These are phyloP conservation scores for Cryptus viduatorius DNA, from an alignment of 2,888 invertebrate genomes.

Conservation along the genomic window DNA sequence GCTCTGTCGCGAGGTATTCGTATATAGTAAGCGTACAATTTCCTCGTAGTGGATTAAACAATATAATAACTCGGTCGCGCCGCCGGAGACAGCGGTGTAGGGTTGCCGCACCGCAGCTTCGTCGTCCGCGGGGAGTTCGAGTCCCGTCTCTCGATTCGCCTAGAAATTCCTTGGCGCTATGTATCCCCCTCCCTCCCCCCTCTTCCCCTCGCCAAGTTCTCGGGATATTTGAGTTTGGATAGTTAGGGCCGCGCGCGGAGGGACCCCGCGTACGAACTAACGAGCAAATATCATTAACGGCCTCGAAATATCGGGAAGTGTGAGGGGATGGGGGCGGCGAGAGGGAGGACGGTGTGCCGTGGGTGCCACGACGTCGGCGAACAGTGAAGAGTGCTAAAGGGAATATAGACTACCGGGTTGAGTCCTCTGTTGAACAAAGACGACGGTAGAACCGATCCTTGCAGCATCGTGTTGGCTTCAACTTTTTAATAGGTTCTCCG, in stretches of 20 bases:
- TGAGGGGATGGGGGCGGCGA: conserved; percentile 44
- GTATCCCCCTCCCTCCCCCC: conserved; percentile 22
- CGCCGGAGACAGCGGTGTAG: conserved; percentile 19
- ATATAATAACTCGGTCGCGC: conserved; percentile 65
- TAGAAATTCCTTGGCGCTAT: conserved; percentile 57
- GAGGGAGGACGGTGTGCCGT: conserved; percentile 13
- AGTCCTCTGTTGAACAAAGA: conserved; percentile 10
- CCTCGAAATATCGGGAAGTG: conserved; percentile 72
- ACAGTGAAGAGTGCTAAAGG: conserved; percentile 10
- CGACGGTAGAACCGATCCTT: not conserved
- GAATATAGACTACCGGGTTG: conserved; percentile 5
- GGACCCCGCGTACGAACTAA: conserved; percentile 65
- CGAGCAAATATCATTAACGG: conserved; percentile 74
- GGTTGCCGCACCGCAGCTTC: conserved; percentile 52
- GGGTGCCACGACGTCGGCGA: not conserved
- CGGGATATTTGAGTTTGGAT: conserved; percentile 71
- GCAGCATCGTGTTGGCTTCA: conserved; percentile 45
- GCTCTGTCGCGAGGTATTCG: conserved; percentile 35
- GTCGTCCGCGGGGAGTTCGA: conserved; percentile 62
- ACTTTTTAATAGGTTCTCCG: conserved; percentile 69
- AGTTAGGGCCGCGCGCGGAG: conserved; percentile 62
- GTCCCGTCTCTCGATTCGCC: conserved; percentile 20
- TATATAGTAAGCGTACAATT: conserved; percentile 51
- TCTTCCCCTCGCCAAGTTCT: conserved; percentile 52
- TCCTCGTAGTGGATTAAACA: conserved; percentile 65